phyloP scores from a whole-genome alignment of 1,140 invertebrate species.

The Maconellicoccus hirsutus region DNA sequence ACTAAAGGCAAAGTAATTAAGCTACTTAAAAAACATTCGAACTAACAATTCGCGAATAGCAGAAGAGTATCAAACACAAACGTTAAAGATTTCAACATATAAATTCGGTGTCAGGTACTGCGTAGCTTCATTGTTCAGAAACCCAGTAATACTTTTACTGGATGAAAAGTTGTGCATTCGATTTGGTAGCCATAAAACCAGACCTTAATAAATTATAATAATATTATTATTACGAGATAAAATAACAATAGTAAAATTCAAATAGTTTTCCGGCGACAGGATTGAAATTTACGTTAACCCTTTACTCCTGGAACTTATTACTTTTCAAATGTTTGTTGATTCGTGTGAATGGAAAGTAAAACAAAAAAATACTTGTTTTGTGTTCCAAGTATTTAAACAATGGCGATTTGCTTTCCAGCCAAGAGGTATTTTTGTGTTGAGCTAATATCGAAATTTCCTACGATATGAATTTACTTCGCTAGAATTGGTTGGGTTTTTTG shows the following conservation, averaged over 20 bases:
- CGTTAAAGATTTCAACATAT: not conserved
- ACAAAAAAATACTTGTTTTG: not conserved
- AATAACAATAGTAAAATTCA: not conserved
- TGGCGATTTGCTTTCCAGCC: not conserved
- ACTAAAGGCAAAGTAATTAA: not conserved
- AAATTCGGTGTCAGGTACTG: not conserved
- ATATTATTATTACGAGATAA: constrained; percentile 2
- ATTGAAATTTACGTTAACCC: constrained; percentile 8
- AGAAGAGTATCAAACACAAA: not conserved
- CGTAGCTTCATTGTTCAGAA: not conserved
- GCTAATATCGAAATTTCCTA: not conserved
- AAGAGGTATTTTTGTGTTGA: too few relatives aligned
- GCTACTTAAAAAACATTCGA: not conserved
- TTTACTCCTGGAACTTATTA: not conserved
- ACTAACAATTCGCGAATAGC: not conserved
- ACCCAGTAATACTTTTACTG: not conserved
- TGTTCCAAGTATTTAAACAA: constrained; percentile 5
- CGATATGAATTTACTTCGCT: not conserved
- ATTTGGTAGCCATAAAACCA: constrained; percentile 2
- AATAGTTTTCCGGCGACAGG: constrained; percentile 16
- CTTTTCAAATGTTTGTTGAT: constrained; percentile 16
- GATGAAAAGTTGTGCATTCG: not conserved
- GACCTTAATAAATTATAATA: constrained; percentile 19
- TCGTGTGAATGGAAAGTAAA: constrained; percentile 11
- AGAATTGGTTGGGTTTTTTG: not conserved